phyloP scores from a whole-genome alignment of 2,113 vertebrate species.

The Phylloscopus trochilus region DNA sequence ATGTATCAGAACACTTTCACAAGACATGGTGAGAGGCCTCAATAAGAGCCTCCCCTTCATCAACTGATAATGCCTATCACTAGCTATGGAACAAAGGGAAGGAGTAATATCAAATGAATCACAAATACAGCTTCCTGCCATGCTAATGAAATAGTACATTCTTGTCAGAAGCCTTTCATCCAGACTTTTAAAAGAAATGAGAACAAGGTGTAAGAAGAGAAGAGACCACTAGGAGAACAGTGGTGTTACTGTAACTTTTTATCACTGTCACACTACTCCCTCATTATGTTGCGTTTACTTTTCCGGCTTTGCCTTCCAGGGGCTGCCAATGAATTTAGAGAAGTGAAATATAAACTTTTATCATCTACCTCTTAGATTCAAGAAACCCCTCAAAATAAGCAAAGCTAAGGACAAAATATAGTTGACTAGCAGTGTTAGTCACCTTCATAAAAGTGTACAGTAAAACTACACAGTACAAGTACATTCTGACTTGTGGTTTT shows the following conservation, averaged over 20 bases:
- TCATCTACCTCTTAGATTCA: not conserved
- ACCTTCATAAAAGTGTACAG: not conserved
- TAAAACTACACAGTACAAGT: not conserved
- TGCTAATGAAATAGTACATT: not conserved
- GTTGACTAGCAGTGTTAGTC: not conserved
- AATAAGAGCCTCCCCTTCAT: not conserved
- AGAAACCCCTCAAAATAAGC: not conserved
- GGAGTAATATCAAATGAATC: not conserved
- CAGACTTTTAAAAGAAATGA: not conserved
- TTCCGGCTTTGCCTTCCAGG: not conserved
- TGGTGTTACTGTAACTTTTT: not conserved
- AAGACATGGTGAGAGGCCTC: not conserved
- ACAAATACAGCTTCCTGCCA: not conserved
- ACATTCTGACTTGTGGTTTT: not conserved
- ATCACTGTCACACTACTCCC: not conserved
- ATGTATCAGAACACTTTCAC: not conserved
- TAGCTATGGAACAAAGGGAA: not conserved
- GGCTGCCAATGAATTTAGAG: not conserved
- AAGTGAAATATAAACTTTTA: not conserved
- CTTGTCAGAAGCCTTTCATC: conserved; percentile 16
- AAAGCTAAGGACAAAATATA: not conserved
- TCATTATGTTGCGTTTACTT: not conserved
- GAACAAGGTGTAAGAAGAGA: not conserved
- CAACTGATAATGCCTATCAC: not conserved
- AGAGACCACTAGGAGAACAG: not conserved